A percentile compares a stretch with the other conserved stretches of the same genome.
Evolutionary conservation across 2,113 vertebrate genomes (phyloP).

Genomic region (Muntiacus muntjak): DNA sequence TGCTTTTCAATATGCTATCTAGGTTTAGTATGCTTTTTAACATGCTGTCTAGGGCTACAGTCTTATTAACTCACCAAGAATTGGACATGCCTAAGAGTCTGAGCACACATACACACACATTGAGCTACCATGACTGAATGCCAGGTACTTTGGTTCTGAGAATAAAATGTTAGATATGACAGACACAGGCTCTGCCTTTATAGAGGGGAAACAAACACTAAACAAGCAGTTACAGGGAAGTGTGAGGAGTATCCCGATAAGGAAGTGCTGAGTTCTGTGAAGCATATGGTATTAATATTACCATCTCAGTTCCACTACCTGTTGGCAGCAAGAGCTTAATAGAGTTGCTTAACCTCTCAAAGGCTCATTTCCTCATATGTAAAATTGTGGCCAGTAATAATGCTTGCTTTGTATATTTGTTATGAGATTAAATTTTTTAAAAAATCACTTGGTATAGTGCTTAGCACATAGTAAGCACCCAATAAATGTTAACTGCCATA

Average conservation of each 20-base stretch:
- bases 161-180: background rate
- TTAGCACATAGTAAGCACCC: background rate
- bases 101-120: background rate
- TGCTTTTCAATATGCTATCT: background rate
- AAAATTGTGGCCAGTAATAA: background rate
- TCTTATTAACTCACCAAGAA: background rate
- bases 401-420: background rate
- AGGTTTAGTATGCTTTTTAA: background rate
- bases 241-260: background rate
- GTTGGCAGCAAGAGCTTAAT: background rate
- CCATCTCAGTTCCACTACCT: background rate
- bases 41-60: background rate
- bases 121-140: background rate
- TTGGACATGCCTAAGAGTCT: background rate
- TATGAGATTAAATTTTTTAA: background rate
- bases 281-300: background rate
- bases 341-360: background rate
- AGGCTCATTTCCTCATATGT: constrained; percentile 36
- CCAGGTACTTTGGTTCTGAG: background rate
- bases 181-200: background rate
- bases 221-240: background rate
- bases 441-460: background rate
- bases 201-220: background rate
- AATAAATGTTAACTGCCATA: background rate
- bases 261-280: background rate